Evolutionary conservation across 1,140 invertebrate genomes (phyloP).

Genomic region (Drosophila mayri): DNA sequence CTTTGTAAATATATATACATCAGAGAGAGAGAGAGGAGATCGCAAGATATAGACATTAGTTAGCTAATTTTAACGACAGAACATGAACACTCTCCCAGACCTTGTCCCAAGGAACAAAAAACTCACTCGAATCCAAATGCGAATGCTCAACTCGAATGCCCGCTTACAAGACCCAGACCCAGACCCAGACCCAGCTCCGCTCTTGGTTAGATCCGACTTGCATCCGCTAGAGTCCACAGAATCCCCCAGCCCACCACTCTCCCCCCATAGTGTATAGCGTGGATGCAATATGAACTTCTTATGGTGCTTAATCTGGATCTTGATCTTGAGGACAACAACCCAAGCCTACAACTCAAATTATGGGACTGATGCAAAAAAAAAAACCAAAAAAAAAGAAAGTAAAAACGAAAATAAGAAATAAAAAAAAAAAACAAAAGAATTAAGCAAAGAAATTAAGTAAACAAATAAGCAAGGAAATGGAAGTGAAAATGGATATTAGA

Average conservation of each 20-base stretch:
- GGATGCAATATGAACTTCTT: constrained; percentile 71
- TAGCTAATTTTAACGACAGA: constrained; percentile 67
- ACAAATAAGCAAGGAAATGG: constrained; percentile 42
- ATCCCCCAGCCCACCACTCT: background rate
- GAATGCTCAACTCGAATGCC: constrained; percentile 15
- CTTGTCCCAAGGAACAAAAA: background rate
- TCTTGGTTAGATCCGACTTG: constrained; percentile 15
- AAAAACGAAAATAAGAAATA: constrained; percentile 5
- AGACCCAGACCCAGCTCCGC: background rate
- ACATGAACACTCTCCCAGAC: constrained; percentile 21
- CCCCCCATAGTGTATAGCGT: constrained; percentile 53
- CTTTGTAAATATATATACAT: constrained; percentile 53
- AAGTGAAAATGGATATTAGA: constrained; percentile 6
- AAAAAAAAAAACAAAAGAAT: constrained; percentile 12
- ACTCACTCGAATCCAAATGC: constrained; percentile 1
- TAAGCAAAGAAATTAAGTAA: constrained; percentile 14
- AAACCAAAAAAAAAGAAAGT: constrained; percentile 19
- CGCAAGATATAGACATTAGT: constrained; percentile 58
- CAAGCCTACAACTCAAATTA: constrained; percentile 76
- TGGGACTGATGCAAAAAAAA: constrained; percentile 79
- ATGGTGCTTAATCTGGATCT: constrained; percentile 78
- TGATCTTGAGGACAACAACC: constrained; percentile 67
- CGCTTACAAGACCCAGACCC: constrained; percentile 1
- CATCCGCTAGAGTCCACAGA: constrained; percentile 1
- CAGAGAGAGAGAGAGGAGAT: constrained; percentile 18